Base-by-base conservation (phyloP, 2,888 invertebrate species). In the Scaptodrosophila latifasciaeformis region DNA sequence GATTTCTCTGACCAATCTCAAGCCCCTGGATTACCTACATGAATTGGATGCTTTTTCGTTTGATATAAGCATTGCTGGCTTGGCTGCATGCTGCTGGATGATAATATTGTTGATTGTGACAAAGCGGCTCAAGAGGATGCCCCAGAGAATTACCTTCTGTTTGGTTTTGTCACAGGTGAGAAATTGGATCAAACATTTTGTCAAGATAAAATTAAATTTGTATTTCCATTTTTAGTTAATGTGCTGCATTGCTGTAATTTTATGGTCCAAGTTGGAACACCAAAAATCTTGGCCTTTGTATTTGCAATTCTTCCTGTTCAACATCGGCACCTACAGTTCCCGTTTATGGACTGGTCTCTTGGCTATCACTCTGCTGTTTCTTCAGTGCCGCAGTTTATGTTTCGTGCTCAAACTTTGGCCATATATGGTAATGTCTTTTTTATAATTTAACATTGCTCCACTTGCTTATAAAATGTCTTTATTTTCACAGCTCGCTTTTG, bases 341-440 rank as follows among this genome's bases (percentile, higher is more conserved):
- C 88, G 96, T 56, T 87, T 96, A 48, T 96, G 95, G 94, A 95
- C 96, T 0, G 92, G 93, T 6, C 91, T 94, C 77, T 88, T 96
- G 53, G 93, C 96, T 1, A 89, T 95, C 29, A 91, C 92, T 4
- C 84, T 97, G 29, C 89, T 96, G 24, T 92, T 96, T 84, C 87
- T 96, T 49, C 91, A 95, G 86, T 93, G 93, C 58, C 91, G 94
- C 52, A 95, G 96, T 59, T 88, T 95, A 2, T 93, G 95, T 76
- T 95, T 93, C 84, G 92, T 96, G 52, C 87, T 94, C 21, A 91
- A 92, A 45, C 82, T 95, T 1, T 92, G 93, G 87, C 93, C 93
- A 0, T 88, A 90, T 72, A 90, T 92, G 84, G 88, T 90, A 59
- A 65, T 51, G 37, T 3, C 0, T 1, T 35, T 17, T 2, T 2